These are phyloP conservation scores for Eristalinus sepulchralis DNA, from an alignment of 2,888 invertebrate genomes.

Conservation along the genomic window DNA sequence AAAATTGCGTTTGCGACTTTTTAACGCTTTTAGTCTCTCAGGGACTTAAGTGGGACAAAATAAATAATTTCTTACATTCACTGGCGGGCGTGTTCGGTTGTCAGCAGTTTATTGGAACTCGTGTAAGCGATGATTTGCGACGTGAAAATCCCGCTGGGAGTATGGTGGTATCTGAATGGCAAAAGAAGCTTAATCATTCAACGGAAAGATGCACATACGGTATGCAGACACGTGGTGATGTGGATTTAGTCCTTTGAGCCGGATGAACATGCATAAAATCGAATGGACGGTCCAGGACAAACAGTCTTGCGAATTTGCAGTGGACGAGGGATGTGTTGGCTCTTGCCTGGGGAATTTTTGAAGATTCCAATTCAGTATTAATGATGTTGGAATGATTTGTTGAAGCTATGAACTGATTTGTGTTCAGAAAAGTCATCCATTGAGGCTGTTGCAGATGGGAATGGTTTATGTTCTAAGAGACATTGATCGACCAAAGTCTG, in stretches of 20 bases:
- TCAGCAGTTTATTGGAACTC: conserved; percentile 38
- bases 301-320: neutral
- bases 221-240: neutral
- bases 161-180: neutral
- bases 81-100: conserved; percentile 18
- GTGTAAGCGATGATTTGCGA: conserved; percentile 43
- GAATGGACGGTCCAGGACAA: neutral
- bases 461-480: no score
- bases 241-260: neutral
- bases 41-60: conserved; percentile 68
- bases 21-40: conserved; percentile 62
- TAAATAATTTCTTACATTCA: conserved; percentile 64
- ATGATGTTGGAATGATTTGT: no score
- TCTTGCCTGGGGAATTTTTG: no score
- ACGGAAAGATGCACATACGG: neutral
- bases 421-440: no score
- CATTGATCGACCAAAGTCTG: no score
- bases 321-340: neutral
- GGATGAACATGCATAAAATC: neutral
- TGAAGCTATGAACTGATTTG: no score
- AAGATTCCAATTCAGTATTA: no score
- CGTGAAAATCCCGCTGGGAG: neutral
- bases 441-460: no score
- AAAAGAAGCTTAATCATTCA: neutral
- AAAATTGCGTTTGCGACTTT: conserved; percentile 70